Evolutionary conservation across 1,140 invertebrate species (phyloP), one percentile per base, ranked within the genome.

Genomic region (Micrasema minimum): DNA sequence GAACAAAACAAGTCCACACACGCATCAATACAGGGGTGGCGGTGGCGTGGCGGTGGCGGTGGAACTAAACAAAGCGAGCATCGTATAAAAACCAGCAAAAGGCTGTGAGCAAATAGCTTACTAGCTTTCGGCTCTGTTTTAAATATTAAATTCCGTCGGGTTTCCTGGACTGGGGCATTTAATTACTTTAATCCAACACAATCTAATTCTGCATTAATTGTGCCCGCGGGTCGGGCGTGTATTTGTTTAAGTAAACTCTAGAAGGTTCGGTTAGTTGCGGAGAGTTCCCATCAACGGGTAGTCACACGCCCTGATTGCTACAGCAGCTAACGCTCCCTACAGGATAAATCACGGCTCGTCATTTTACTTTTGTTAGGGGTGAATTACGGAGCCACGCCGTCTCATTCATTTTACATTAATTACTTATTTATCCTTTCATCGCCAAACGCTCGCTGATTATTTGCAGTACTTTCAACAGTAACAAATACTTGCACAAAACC

Each of bases 141-240:
- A 45, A 62, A 62, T 62, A 62, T 62, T 62, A 43, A 62, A 62
- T 43, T 45, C 37, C 20, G 59, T 11, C 3, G 43, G 37, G 43
- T 20, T 62, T 62, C 22, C 37, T 41, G 37, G 37, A 31, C 62
- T 23, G 43, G 53, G 59, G 59, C 20, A 43, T 50, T 65, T 50
- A 46, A 65, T 65, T 65, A 65, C 45, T 50, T 31, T 50, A 65
- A 65, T 65, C 62, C 62, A 45, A 65, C 62, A 50, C 62, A 48
- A 65, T 65, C 62, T 65, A 46, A 65, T 65, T 65, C 45, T 46
- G 43, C 62, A 50, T 50, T 50, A 65, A 65, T 65, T 65, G 45
- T 26, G 62, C 62, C 43, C 62, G 41, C 45, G 62, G 23, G 62
- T 48, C 45, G 26, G 16, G 20, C 35, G 55, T 51, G 50, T 51